Base-by-base conservation (phyloP, 2,888 invertebrate genomes). In the Candidula unifasciata region DNA sequence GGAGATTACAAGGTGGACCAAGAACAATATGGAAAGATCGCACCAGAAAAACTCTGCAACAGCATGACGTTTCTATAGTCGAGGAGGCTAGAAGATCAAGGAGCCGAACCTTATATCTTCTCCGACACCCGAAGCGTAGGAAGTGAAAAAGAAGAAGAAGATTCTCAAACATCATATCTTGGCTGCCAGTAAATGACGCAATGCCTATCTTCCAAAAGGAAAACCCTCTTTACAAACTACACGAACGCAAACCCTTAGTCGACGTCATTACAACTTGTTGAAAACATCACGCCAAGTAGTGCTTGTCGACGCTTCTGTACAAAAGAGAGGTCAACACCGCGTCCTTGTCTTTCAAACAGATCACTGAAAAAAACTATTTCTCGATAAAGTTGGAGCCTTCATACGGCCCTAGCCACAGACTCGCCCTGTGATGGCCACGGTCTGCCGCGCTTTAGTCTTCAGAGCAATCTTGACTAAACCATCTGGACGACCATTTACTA, bases 381-480 rank as follows among this genome's bases (percentile, higher is more conserved):
- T 24, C 21, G 60, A 52, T 27, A 10, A 44, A 52, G 44, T 44
- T 27, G 37, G 37, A 3, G 16, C 18, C 33, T 16, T 18, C 13
- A 69, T 24, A 33, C 16, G 27, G 18, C 3, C 21, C 3, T 69
- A 10, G 44, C 37, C 3, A n/a, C n/a, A 0, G 27, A 24, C 44
- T 6, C 8, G 8, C 44, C 52, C 52, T 44, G 57, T 24, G 18
- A 80, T 82, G 79, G 79, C 79, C 68, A 33, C 44, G 16, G 37
- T 76, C 27, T 60, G 76, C 44, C n/a, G 68, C 10, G 44, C 66
- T 30, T 10, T 54, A 54, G 24, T 33, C 76, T 52, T 60, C 30
- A 74, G 44, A 33, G 18, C 57, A 24, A 10, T 68, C 16, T 18
- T 78, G n/a, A 54, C 21, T 37, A 35, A 44, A n/a, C 54, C 35